A percentile compares a stretch with the other conserved stretches of the same genome.
Evolutionary conservation across 1,140 invertebrate species (phyloP).

Genomic region (Caenorhabditis remanei): DNA sequence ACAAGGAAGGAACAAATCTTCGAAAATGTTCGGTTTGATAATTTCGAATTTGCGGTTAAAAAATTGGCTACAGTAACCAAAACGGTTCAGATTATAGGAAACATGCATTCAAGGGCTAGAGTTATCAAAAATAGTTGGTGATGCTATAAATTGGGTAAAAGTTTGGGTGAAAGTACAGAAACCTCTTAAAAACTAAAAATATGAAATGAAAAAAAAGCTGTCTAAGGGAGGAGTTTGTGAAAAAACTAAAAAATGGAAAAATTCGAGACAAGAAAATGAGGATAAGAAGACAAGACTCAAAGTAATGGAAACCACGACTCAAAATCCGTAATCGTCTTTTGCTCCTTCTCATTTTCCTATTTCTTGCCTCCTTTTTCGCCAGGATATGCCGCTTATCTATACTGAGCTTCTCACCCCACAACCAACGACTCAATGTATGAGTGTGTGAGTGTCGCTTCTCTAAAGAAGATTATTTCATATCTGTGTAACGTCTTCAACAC

Average conservation of each 20-base stretch:
- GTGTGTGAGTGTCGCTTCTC: constrained; percentile 1
- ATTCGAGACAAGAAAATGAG: neutral
- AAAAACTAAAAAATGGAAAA: constrained; percentile 21
- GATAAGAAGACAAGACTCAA: neutral
- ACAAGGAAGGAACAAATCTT: neutral
- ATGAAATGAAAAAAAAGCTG: neutral
- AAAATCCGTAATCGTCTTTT: constrained; percentile 46
- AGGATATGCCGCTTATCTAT: constrained; percentile 42
- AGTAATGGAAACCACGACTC: constrained; percentile 30
- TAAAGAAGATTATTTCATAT: constrained; percentile 43
- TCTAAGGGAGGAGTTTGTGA: neutral
- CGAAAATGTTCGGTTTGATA: neutral
- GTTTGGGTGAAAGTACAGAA: neutral
- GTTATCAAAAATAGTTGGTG: no score
- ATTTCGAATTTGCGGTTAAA: no score
- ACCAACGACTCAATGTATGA: constrained; percentile 24
- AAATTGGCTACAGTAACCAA: neutral
- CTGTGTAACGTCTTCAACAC: neutral
- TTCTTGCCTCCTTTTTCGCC: neutral
- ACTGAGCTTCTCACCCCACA: constrained; percentile 28
- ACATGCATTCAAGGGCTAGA: neutral
- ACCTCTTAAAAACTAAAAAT: no score
- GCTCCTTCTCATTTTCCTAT: no score
- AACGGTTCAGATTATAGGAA: neutral
- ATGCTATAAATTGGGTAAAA: no score